Evolutionary conservation across 2,888 invertebrate genomes (phyloP).

Genomic region (Cylindroiulus punctatus): DNA sequence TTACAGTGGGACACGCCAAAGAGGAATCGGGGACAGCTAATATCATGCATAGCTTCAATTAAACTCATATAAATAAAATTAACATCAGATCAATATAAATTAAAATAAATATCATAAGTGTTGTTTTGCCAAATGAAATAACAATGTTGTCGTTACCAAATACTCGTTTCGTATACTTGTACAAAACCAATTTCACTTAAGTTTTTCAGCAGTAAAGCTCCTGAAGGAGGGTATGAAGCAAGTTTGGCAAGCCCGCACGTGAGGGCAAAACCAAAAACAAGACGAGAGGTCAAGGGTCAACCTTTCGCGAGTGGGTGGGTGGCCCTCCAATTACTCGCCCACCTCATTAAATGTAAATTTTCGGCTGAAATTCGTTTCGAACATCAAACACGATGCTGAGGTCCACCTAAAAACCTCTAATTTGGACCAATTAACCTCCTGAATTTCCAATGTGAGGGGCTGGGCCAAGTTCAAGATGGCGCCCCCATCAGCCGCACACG

Average conservation of each 20-base stretch:
- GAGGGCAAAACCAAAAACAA: neutral
- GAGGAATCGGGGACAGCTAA: no score
- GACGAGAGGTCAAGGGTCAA: neutral
- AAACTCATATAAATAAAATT: no score
- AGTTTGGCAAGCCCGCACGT: neutral
- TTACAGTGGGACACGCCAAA: no score
- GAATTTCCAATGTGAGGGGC: neutral
- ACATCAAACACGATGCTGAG: slow-evolving; percentile 24
- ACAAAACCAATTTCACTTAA: neutral
- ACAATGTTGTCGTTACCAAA: neutral
- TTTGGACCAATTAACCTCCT: neutral
- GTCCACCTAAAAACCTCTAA: slow-evolving; percentile 20
- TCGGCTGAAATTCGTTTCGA: neutral
- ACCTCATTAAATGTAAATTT: no score
- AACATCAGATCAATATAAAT: no score
- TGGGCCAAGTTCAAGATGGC: neutral
- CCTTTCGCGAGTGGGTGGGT: neutral
- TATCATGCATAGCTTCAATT: no score
- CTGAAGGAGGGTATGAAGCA: neutral
- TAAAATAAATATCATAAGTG: no score
- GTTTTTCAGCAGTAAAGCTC: neutral
- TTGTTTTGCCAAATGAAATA: no score
- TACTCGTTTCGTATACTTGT: neutral
- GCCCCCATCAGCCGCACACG: neutral
- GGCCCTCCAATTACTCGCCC: neutral